Conservation (phyloP, 2,888 invertebrate species). For the Athalia rosae region DNA sequence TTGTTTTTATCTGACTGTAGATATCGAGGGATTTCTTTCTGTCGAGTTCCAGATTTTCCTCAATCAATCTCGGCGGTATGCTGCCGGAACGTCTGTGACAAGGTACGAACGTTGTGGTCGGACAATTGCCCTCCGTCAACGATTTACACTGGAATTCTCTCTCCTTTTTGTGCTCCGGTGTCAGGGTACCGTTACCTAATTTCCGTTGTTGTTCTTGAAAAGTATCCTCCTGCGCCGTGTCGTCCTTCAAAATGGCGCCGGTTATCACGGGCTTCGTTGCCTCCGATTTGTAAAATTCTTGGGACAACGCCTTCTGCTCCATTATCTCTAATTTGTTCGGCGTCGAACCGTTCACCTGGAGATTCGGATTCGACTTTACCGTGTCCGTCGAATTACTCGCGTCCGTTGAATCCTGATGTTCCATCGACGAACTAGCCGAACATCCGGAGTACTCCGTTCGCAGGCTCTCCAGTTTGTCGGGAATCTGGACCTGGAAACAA, state of each 20-base stretch:
- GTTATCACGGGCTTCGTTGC: constrained; percentile 82
- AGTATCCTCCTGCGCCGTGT: constrained; percentile 74
- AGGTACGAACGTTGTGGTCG: constrained; percentile 70
- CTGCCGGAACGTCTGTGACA: constrained; percentile 75
- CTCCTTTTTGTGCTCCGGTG: constrained; percentile 64
- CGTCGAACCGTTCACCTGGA: constrained; percentile 65
- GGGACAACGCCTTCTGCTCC: constrained; percentile 65
- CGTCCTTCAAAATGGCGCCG: constrained; percentile 82
- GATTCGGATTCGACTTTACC: constrained; percentile 66
- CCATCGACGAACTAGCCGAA: constrained; percentile 62
- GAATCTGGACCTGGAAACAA: constrained; percentile 56
- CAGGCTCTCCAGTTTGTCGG: constrained; percentile 58
- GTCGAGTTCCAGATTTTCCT: constrained; percentile 71
- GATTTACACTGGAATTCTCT: constrained; percentile 50
- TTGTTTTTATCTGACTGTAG: constrained; percentile 77
- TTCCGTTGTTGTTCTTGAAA: constrained; percentile 75
- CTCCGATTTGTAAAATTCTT: constrained; percentile 75
- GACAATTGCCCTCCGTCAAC: constrained; percentile 65
- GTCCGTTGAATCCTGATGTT: constrained; percentile 66
- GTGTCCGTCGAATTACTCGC: constrained; percentile 65
- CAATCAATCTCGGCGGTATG: constrained; percentile 76
- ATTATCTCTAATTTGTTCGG: constrained; percentile 60
- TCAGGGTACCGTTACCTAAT: constrained; percentile 73
- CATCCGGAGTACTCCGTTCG: constrained; percentile 56
- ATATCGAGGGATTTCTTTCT: constrained; percentile 72